Evolutionary conservation across 2,113 vertebrate genomes (phyloP).

Genomic region (Acrocephalus kingi): DNA sequence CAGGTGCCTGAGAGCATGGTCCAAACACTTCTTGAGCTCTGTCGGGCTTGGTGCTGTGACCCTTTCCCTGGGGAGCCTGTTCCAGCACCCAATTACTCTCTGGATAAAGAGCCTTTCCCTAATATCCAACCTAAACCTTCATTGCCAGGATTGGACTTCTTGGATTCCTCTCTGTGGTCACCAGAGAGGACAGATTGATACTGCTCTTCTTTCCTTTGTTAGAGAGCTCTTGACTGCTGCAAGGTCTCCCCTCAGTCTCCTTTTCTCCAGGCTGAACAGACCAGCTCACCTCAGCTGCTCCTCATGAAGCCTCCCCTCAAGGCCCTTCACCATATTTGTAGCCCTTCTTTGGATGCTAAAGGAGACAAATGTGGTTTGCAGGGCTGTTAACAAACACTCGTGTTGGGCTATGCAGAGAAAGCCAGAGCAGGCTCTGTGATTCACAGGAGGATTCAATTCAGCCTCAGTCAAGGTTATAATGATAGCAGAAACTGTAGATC

Average conservation of each 20-base stretch:
- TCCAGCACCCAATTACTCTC: background rate
- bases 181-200: background rate
- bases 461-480: background rate
- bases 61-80: background rate
- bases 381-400: background rate
- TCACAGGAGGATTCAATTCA: background rate
- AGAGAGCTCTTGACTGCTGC: background rate
- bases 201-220: background rate
- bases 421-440: background rate
- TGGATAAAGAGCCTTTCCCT: background rate
- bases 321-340: background rate
- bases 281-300: background rate
- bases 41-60: background rate
- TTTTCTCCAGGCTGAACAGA: background rate
- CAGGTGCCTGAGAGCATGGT: rapidly evolving
- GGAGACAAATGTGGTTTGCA: background rate
- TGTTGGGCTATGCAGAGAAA: background rate
- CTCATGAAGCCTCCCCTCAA: background rate
- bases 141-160: background rate
- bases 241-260: background rate
- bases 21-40: background rate
- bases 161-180: rapidly evolving
- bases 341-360: background rate
- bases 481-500: background rate
- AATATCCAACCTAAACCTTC: background rate